Evolutionary conservation across 1,140 invertebrate species (phyloP), one percentile per base, ranked within the genome.

Genomic region (Leptinotarsa texana): DNA sequence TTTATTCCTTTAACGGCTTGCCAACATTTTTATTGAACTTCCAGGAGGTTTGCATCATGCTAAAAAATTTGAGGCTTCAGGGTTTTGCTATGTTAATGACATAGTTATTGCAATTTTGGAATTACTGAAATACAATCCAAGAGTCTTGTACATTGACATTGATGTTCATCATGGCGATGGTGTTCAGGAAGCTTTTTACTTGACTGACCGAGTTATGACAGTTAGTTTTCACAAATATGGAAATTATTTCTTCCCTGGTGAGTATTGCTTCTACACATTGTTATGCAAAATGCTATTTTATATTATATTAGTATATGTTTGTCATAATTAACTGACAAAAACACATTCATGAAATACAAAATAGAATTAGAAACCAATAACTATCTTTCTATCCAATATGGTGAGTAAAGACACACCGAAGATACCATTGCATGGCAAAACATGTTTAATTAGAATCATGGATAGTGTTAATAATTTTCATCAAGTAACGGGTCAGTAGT

Each of bases 151-250:
- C 82, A 98, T 99, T 74, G 98, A 99, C 83, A 99, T 99, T 79
- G 98, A 99, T 83, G 98, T 99, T 11, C 98, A 99, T 86, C 98
- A 99, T 86, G 98, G 98, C 0, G 98, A 99, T 87, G 98, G 98
- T 1, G 98, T 99, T 0, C 97, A 99, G 86, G 98, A 99, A 88
- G 98, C 98, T 1, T 99, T 99, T 87, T 99, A 99, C 84, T 87
- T 98, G 1, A 99, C 98, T 0, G 98, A 99, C 86, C 88, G 98
- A 66, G 98, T 99, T 0, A 99, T 99, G 98, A 99, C 98, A 0
- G 97, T 99, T 2, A 98, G 96, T 21, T 99, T 99, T 85, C 98
- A 99, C 83, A 98, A 99, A 87, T 99, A 98, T 86, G 98, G 98
- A 8, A 97, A 98, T 82, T 98, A 95, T 81, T 99, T 98, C 85